Evolutionary conservation across 1,140 invertebrate genomes (phyloP).

Genomic region (Drosophila truncata): DNA sequence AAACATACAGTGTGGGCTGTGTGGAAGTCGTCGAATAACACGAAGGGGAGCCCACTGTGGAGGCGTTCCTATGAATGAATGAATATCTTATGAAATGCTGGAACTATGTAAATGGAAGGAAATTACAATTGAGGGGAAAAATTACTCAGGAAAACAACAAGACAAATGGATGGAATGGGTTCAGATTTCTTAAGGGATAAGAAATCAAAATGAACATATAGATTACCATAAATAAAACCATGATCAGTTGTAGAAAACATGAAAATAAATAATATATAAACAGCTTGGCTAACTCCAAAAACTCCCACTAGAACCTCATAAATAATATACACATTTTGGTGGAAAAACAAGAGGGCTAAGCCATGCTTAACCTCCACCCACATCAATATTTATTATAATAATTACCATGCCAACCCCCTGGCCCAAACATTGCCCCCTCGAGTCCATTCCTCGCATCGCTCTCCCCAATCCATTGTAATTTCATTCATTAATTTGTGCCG

Average conservation of each 20-base stretch:
- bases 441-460: background rate
- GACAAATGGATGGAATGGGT: background rate
- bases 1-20: slow-evolving; percentile 29
- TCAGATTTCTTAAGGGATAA: background rate
- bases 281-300: background rate
- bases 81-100: slow-evolving; percentile 38
- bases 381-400: slow-evolving; percentile 30
- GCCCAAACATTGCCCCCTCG: slow-evolving; percentile 10
- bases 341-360: slow-evolving; percentile 3
- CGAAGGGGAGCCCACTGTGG: slow-evolving; percentile 13
- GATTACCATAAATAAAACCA: background rate
- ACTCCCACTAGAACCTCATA: background rate
- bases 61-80: slow-evolving; percentile 50
- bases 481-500: slow-evolving; percentile 77
- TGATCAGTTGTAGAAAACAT: background rate
- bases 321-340: slow-evolving; percentile 6
- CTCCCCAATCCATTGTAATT: slow-evolving; percentile 47
- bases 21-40: slow-evolving; percentile 20
- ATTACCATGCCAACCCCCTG: slow-evolving; percentile 36
- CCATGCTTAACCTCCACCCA: slow-evolving; percentile 18
- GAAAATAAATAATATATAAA: background rate
- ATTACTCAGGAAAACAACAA: background rate
- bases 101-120: slow-evolving; percentile 19
- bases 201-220: background rate
- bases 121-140: background rate